Evolutionary conservation across 1,140 invertebrate genomes (phyloP).

Genomic region (Coelopa frigida): DNA sequence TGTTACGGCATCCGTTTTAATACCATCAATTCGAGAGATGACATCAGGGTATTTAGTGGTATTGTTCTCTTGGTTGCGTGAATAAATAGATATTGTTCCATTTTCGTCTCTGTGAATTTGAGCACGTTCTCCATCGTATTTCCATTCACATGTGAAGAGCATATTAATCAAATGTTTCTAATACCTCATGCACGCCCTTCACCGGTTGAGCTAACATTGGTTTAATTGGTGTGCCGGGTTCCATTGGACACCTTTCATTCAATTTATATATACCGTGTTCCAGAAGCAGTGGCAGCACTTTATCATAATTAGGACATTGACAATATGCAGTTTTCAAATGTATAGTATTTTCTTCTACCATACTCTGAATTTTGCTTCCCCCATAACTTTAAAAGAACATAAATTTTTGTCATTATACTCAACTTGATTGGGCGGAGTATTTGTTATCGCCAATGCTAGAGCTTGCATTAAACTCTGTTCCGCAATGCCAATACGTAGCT

Average conservation of each 20-base stretch:
- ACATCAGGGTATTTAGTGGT: conserved; percentile 98
- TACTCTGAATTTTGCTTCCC: conserved; percentile 71
- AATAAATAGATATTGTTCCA: conserved; percentile 76
- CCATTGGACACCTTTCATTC: conserved; percentile 76
- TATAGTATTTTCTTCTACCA: conserved; percentile 68
- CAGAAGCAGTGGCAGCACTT: conserved; percentile 74
- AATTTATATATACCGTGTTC: conserved; percentile 73
- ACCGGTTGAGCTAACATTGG: conserved; percentile 99
- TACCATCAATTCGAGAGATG: conserved; percentile 62
- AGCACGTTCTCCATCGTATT: conserved; percentile 98
- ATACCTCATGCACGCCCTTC: conserved; percentile 83
- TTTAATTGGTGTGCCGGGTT: conserved; percentile 90
- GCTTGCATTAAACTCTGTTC: conserved; percentile 94
- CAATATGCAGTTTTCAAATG: conserved; percentile 91
- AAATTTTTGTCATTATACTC: conserved; percentile 56
- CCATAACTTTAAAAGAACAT: too few relatives aligned
- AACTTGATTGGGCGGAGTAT: conserved; percentile 56
- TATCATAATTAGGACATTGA: conserved; percentile 94
- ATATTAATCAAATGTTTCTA: conserved; percentile 84
- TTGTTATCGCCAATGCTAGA: conserved; percentile 71
- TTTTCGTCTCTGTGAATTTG: conserved; percentile 77
- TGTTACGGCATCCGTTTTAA: conserved; percentile 55
- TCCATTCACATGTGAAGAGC: conserved; percentile 98
- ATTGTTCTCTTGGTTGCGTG: conserved; percentile 97
- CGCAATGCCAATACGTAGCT: conserved; percentile 91